Evolutionary conservation across 1,140 invertebrate genomes (phyloP).

Genomic region (Pseudomyrmex gracilis): DNA sequence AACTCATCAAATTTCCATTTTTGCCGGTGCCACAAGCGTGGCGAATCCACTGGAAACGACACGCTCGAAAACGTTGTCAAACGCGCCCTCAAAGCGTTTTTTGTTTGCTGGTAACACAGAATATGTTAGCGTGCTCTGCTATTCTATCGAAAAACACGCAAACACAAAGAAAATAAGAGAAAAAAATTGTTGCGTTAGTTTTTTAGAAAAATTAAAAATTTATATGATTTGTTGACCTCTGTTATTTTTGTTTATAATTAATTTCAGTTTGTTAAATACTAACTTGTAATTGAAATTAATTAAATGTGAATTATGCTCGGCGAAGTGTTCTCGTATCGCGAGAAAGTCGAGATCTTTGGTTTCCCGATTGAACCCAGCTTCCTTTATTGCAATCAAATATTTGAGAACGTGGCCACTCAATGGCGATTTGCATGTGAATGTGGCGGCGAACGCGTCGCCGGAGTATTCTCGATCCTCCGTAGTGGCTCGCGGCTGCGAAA

Average conservation of each 20-base stretch:
- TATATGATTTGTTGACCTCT: neutral
- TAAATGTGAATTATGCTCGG: neutral
- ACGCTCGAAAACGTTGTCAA: constrained; percentile 39
- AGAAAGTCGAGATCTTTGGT: constrained; percentile 18
- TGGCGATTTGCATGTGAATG: constrained; percentile 60
- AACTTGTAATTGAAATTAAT: constrained; percentile 5
- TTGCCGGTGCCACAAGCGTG: constrained; percentile 34
- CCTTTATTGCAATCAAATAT: constrained; percentile 57
- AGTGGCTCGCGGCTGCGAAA: constrained; percentile 32
- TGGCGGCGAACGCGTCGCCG: constrained; percentile 23
- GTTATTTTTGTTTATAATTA: neutral
- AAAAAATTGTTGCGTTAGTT: neutral
- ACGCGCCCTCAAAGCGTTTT: constrained; percentile 26
- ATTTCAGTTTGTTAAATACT: neutral
- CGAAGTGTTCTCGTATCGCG: neutral
- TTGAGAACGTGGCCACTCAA: constrained; percentile 54
- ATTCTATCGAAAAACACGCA: constrained; percentile 4
- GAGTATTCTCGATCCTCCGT: constrained; percentile 23
- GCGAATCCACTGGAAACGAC: constrained; percentile 50
- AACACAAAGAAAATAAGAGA: constrained; percentile 14
- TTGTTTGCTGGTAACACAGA: constrained; percentile 27
- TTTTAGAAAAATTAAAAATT: neutral
- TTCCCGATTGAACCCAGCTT: constrained; percentile 37
- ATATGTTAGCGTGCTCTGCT: constrained; percentile 47
- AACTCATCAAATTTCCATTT: constrained; percentile 51